Evolutionary conservation across 2,113 vertebrate genomes (phyloP), one percentile per base, ranked within the genome.

Genomic region (Silurus glanis): DNA sequence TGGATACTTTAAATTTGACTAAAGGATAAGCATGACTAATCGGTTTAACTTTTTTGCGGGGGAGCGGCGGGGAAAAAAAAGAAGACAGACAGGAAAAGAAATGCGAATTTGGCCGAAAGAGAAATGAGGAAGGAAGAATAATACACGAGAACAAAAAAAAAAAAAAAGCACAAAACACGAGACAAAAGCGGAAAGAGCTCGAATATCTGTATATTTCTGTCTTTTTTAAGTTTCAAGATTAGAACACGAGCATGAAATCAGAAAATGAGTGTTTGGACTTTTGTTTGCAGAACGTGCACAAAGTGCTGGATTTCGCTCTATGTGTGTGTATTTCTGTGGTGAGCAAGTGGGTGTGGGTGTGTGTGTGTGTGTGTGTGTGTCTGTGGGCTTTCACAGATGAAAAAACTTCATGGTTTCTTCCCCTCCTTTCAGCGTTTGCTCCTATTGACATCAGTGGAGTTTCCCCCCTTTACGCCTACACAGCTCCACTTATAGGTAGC

Each of bases 401-500:
- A n/a, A 85, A 80, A 80, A 69, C 21, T 85, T 76, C 59, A 84
- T 85, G 81, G 83, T 90, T 90, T 89, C 83, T 91, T 90, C 82
- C 80, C 55, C 56, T 51, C 9, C 56, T 74, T 87, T 81, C 19
- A 82, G 28, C 71, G 37, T 1, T 1, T 67, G 25, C 1, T 28
- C 25, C 1, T 9, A 21, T 5, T 94, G 94, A 94, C 93, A 92
- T 95, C 94, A 95, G 75, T 80, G 94, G 94, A 94, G 91, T 94
- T 95, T 92, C 94, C 93, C 69, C 17, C 13, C 1, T n/a, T 0
- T 37, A 0, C 59, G 8, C 58, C 89, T 58, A 45, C 47, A 12
- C 47, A 45, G 12, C 5, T n/a, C 0, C 8, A 14, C 71, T 84
- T 90, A 89, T 91, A 88, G 86, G 72, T 51, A 62, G 72, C 74